Evolutionary conservation across 2,888 invertebrate genomes (phyloP).

Genomic region (Epinotia nisella): DNA sequence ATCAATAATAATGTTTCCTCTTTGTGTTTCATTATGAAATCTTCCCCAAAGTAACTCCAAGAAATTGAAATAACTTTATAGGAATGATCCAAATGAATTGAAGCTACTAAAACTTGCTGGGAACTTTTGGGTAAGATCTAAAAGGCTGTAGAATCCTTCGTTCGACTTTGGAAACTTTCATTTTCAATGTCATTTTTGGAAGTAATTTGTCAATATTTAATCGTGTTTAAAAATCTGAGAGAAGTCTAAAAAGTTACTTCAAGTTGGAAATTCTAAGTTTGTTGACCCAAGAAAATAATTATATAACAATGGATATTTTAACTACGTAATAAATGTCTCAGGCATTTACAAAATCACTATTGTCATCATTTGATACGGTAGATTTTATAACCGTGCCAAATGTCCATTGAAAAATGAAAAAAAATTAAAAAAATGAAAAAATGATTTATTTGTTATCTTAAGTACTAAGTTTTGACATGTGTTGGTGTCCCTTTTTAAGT

Average conservation of each 20-base stretch:
- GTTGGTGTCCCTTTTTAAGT: too few relatives aligned
- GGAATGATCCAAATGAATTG: conserved; percentile 12
- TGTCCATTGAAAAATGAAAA: too few relatives aligned
- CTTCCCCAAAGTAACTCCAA: conserved; percentile 8
- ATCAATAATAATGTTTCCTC: not conserved
- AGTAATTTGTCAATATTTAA: conserved; percentile 30
- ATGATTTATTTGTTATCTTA: too few relatives aligned
- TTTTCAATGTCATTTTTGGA: conserved; percentile 15
- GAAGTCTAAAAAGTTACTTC: not conserved
- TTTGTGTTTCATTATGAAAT: conserved; percentile 5
- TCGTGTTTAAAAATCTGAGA: conserved; percentile 5
- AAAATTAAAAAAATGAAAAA: too few relatives aligned
- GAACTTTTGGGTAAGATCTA: conserved; percentile 28
- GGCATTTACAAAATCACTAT: not conserved
- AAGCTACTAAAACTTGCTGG: conserved; percentile 8
- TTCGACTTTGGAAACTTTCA: conserved; percentile 27
- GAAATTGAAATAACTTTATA: conserved; percentile 26
- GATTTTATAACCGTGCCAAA: not conserved
- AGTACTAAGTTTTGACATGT: too few relatives aligned
- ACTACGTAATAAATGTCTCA: not conserved
- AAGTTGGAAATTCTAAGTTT: not conserved
- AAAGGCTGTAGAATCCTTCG: conserved; percentile 27
- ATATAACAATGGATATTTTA: not conserved
- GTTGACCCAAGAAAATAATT: too few relatives aligned
- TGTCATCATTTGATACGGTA: not conserved